Base-by-base conservation (phyloP, 2,888 invertebrate genomes). In the Hypsopygia costalis region DNA sequence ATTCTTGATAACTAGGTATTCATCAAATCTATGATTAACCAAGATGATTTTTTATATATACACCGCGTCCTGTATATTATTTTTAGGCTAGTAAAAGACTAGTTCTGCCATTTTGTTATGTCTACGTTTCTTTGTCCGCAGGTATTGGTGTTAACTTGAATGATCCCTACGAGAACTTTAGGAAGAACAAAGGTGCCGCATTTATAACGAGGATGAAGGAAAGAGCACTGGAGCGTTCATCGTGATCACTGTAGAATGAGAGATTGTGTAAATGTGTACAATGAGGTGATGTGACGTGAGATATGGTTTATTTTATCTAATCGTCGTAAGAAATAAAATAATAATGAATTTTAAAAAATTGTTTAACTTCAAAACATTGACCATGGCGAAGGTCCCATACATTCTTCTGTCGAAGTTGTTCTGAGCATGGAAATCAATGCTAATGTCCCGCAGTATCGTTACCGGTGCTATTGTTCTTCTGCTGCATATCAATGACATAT, bases 141-240 rank as follows among this genome's bases (percentile, higher is more conserved):
- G 99, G 99, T 49, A 93, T 99, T 45, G 99, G 98, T 33, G 93
- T 97, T 50, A 95, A 95, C 75, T 87, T 97, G 46, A 96, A 96
- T 69, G 98, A 98, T 87, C 98, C 98, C 0, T 98, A 98, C 70
- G 98, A 98, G 83, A 97, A 97, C 85, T 98, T 98, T 86, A 92
- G 98, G 57, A 98, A 98, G 88, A 97, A 95, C 81, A 97, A 97
- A 85, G 97, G 97, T 44, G 96, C 97, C 65, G 97, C 97, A 55
- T 97, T 97, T 89, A 97, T 97, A 49, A 96, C 96, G 48, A 91
- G 97, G 62, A 97, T 97, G 97, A 95, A 97, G 75, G 95, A 96
- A 32, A 91, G 97, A 69, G 95, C 95, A 10, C 93, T 97, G 52
- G 95, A 95, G 69, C 83, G 92, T 55, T 83, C 89, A 44, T 70